Evolutionary conservation across 1,140 invertebrate species (phyloP), one percentile per base, ranked within the genome.

Genomic region (Philotrypesis tridentata): DNA sequence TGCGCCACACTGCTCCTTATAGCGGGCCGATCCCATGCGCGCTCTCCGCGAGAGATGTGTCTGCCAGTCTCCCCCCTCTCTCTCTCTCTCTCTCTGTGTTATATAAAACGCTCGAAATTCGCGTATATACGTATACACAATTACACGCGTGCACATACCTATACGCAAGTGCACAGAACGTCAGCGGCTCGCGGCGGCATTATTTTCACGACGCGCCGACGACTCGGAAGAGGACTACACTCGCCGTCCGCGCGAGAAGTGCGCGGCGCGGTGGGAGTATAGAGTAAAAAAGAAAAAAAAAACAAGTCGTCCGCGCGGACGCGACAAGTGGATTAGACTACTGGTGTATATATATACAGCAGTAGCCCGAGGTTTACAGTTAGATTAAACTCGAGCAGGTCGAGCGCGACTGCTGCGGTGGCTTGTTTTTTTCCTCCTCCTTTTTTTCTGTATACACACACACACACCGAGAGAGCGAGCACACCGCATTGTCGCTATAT

Each of bases 351-450:
- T n/a, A n/a, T n/a, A n/a, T n/a, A n/a, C n/a, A n/a, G 60, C 33
- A 9, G 61, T 40, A 65, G 75, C n/a, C 43, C 61, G 81, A 85
- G 85, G 85, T 37, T 37, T 89, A 89, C 88, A 89, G 88, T 89
- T 89, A 89, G 86, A 89, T 89, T 88, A 89, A 89, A 89, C 88
- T 88, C 89, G 83, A 88, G 83, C 85, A 85, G 86, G 84, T 85
- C 85, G 85, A 80, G 71, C 78, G 61, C 3, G 40, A 21, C 78
- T 23, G 27, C n/a, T n/a, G n/a, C n/a, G n/a, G n/a, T n/a, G n/a
- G n/a, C n/a, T n/a, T 29, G 21, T 29, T n/a, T 29, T 23, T 48
- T 37, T 48, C 67, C 1, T 25, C 27, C 67, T 60, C 33, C 37
- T 71, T 29, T 12, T 14, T n/a, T n/a, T n/a, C n/a, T n/a, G n/a